Percentiles rank a stretch among this genome's conserved stretches.
Evolutionary conservation across 2,113 vertebrate genomes (phyloP).

Genomic region (Noctilio leporinus): DNA sequence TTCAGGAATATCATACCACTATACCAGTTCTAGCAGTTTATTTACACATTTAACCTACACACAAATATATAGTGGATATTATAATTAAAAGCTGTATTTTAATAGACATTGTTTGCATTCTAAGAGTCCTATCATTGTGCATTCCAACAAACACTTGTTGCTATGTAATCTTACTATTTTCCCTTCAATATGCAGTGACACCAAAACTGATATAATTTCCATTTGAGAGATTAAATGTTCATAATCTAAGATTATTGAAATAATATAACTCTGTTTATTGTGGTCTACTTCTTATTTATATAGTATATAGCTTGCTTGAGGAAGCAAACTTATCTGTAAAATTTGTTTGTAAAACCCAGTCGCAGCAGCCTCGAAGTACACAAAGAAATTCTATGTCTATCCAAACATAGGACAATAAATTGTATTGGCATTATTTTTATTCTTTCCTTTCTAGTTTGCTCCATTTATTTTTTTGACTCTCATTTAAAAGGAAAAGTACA

Average conservation of each 20-base stretch:
- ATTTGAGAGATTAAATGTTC: neutral
- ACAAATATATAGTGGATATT: slow-evolving; percentile 30
- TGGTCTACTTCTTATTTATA: neutral
- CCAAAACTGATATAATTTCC: neutral
- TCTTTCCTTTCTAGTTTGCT: neutral
- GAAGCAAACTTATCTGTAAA: neutral
- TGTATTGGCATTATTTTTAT: neutral
- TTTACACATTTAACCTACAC: slow-evolving; percentile 38
- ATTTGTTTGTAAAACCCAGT: neutral
- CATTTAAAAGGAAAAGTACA: neutral
- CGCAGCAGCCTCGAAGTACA: neutral
- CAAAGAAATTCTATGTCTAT: neutral
- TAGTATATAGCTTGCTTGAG: neutral
- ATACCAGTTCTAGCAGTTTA: slow-evolving; percentile 19
- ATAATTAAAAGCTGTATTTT: neutral
- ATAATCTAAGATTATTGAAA: neutral
- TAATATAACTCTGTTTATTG: neutral
- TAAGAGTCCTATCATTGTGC: rapidly evolving
- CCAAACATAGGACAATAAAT: neutral
- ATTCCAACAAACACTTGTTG: neutral
- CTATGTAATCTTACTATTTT: neutral
- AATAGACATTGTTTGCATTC: neutral
- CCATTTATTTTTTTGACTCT: slow-evolving; percentile 17
- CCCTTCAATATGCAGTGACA: neutral
- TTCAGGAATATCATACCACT: neutral